Conservation (phyloP, 1,140 invertebrate species). For the Spodoptera frugiperda region DNA sequence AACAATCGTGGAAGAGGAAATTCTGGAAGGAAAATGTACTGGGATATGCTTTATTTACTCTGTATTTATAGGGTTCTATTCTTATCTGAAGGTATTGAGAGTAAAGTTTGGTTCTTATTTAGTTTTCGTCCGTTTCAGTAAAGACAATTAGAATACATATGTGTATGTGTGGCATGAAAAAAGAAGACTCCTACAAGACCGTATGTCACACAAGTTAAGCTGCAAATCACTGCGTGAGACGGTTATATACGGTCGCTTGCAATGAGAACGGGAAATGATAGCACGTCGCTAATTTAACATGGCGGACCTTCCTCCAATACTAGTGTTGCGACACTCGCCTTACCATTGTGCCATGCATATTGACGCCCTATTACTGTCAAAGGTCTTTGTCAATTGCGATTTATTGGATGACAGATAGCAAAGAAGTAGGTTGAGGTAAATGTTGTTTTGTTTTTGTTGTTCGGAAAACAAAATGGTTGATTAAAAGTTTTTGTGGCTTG, state of each 20-base stretch:
- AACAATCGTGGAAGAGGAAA: too few species aligned
- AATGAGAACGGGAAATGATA: conserved; percentile 71
- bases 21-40: too few species aligned
- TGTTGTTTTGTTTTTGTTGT: not conserved
- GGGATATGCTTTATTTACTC: too few species aligned
- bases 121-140: too few species aligned
- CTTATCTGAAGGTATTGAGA: too few species aligned
- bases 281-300: conserved; percentile 37
- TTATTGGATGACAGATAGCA: conserved; percentile 7
- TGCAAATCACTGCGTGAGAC: conserved; percentile 77
- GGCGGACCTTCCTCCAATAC: not conserved
- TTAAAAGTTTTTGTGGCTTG: too few species aligned
- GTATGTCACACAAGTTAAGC: conserved; percentile 62
- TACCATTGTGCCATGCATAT: conserved; percentile 13
- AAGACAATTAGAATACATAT: too few species aligned
- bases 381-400: not conserved
- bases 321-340: not conserved
- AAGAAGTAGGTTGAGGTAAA: conserved; percentile 14
- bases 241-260: conserved; percentile 65
- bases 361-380: conserved; percentile 9
- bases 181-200: conserved; percentile 8
- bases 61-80: too few species aligned
- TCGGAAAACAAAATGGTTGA: too few species aligned
- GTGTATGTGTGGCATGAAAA: too few species aligned
- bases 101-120: too few species aligned